Conservation (phyloP, 2,888 invertebrate genomes). For the Melieria crassipennis region DNA sequence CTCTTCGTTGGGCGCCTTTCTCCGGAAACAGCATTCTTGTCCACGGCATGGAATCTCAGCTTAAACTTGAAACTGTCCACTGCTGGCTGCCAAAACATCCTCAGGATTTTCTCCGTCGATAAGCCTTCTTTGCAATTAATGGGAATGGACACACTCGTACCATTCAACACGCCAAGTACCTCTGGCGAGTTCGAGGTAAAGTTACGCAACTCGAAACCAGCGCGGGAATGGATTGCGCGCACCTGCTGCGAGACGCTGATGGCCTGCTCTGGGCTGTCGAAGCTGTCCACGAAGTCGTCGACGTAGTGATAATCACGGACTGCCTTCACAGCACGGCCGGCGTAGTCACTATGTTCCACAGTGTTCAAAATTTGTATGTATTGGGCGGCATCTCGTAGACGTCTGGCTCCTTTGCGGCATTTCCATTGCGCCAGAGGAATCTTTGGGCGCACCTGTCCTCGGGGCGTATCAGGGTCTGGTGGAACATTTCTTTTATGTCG, state of each 20-base stretch:
- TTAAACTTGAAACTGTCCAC: background rate
- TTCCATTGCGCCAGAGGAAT: constrained; percentile 36
- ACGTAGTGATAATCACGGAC: no score
- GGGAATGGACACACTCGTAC: no score
- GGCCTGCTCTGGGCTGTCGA: no score
- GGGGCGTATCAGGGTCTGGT: constrained; percentile 39
- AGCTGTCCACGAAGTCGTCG: no score
- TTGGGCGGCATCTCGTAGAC: constrained; percentile 38
- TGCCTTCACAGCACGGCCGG: constrained; percentile 15
- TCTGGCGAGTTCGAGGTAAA: no score
- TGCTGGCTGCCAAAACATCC: constrained; percentile 5
- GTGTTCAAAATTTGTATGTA: constrained; percentile 41
- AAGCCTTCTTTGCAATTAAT: no score
- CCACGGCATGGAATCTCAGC: background rate
- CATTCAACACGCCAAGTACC: no score
- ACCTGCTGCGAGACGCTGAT: no score
- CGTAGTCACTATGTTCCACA: constrained; percentile 5
- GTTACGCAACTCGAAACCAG: no score
- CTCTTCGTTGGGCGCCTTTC: background rate
- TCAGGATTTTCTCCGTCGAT: background rate
- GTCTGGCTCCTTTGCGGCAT: constrained; percentile 14
- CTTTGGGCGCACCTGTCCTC: constrained; percentile 48
- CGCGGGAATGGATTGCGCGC: no score
- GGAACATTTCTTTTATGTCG: constrained; percentile 28
- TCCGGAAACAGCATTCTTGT: background rate